These are phyloP conservation scores for Oncorhynchus nerka DNA, from an alignment of 2,113 vertebrate genomes.

Conservation along the genomic window DNA sequence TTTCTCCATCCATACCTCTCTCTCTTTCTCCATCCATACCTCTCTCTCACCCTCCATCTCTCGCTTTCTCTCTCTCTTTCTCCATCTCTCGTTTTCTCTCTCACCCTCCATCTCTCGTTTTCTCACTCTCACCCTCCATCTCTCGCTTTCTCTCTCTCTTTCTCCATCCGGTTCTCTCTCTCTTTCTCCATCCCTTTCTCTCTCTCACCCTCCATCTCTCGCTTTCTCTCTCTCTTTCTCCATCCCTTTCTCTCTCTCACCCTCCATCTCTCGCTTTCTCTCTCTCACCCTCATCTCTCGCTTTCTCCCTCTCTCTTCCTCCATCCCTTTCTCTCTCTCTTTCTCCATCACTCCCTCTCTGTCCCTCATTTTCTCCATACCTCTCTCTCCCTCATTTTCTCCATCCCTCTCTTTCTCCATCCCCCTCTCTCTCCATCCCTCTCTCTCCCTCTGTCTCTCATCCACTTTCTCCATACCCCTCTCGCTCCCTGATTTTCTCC, in stretches of 20 bases:
- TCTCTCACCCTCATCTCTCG: too few relatives aligned
- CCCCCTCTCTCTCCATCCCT: rapidly evolving
- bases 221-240: background rate
- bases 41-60: background rate
- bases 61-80: too few relatives aligned
- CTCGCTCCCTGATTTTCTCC: rapidly evolving
- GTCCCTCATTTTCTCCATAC: too few relatives aligned
- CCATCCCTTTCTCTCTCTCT: too few relatives aligned
- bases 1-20: background rate
- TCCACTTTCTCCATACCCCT: rapidly evolving
- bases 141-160: too few relatives aligned
- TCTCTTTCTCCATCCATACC: rapidly evolving
- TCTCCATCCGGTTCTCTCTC: too few relatives aligned
- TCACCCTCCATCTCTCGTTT: background rate
- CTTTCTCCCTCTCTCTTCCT: too few relatives aligned
- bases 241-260: background rate
- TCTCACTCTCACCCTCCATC: too few relatives aligned
- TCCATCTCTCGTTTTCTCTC: too few relatives aligned
- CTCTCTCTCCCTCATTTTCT: too few relatives aligned
- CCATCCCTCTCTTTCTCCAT: rapidly evolving
- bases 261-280: background rate
- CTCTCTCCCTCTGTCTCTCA: too few relatives aligned
- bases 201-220: background rate
- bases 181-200: background rate
- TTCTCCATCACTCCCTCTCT: too few relatives aligned